A percentile compares a stretch with the other conserved stretches of the same genome.
phyloP scores from a whole-genome alignment of 64 coral and sea anemone species.

The Orbicella faveolata region DNA sequence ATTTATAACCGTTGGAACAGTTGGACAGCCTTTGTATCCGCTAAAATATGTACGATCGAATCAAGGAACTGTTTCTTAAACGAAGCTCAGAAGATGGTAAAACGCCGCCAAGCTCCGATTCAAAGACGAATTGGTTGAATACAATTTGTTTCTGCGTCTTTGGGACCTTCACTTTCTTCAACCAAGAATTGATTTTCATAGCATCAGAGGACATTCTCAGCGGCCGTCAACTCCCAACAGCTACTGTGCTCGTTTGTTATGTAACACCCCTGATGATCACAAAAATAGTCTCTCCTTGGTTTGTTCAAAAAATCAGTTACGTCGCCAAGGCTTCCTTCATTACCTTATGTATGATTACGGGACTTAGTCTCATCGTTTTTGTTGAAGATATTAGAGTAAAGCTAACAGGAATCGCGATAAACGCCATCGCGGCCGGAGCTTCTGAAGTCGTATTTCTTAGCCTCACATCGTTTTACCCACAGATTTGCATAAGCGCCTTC shows the following conservation, averaged over 20 bases:
- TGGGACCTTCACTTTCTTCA: slow-evolving; percentile 78
- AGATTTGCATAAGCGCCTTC: slow-evolving; percentile 86
- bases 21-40: no score
- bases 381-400: slow-evolving; percentile 42
- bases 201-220: slow-evolving; percentile 85
- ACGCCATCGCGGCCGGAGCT: slow-evolving; percentile 73
- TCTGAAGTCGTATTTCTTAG: slow-evolving; percentile 54
- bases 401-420: slow-evolving; percentile 65
- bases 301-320: slow-evolving; percentile 75
- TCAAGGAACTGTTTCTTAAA: no score
- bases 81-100: background rate
- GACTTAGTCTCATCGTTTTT: slow-evolving; percentile 53
- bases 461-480: slow-evolving; percentile 79
- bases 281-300: slow-evolving; percentile 76
- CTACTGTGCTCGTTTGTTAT: slow-evolving; percentile 52
- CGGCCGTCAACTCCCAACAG: slow-evolving; percentile 63
- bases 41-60: no score
- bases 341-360: slow-evolving; percentile 52
- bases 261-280: slow-evolving; percentile 55
- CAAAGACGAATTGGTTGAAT: slow-evolving; percentile 18
- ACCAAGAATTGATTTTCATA: slow-evolving; percentile 74
- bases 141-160: slow-evolving; percentile 69
- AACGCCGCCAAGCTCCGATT: background rate
- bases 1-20: no score
- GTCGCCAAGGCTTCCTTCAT: slow-evolving; percentile 54